Evolutionary conservation across 2,888 invertebrate species (phyloP), one percentile per base, ranked within the genome.

Genomic region (Ametastegia equiseti): DNA sequence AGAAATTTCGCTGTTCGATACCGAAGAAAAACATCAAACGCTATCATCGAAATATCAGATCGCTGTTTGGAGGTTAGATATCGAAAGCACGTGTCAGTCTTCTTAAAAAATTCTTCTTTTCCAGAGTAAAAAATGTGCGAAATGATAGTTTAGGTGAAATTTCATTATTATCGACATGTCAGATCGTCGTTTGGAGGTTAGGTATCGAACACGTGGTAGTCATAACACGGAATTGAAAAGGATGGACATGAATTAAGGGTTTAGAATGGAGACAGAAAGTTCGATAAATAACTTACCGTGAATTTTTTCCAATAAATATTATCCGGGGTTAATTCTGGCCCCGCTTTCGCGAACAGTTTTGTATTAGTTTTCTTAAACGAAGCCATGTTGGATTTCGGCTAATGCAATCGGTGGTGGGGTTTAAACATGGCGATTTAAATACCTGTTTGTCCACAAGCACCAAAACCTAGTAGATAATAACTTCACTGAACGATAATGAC

Each of bases 251-350:
- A 19, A 67, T 77, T 19, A 30, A 4, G 23, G 45, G 13, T 15
- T 65, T 15, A 6, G 1, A 13, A 30, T n/a, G 27, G 23, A 27
- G n/a, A 54, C 23, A 27, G 45, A 65, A 60, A 80, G 27, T 27
- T 11, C 23, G 63, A 80, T 30, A 30, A 13, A 15, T 23, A 33
- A 92, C 93, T 93, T 93, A 98, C 98, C 88, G 96, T 95, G 89
- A 98, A 93, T 91, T 96, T 95, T 89, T 97, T 97, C 98, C 98
- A 98, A 89, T 98, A 98, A 83, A 96, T 90, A 85, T 94, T 94
- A 92, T 98, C 98, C 36, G 95, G 94, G 1, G 97, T 97, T 81
- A 95, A 91, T 85, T 95, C 94, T 71, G 95, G 93, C 0, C 94
- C 94, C 77, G 94, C 93, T 90, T 95, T 95, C 85, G 95, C 93